Evolutionary conservation across 2,113 vertebrate genomes (phyloP), one percentile per base, ranked within the genome.

Genomic region (Monopterus albus): DNA sequence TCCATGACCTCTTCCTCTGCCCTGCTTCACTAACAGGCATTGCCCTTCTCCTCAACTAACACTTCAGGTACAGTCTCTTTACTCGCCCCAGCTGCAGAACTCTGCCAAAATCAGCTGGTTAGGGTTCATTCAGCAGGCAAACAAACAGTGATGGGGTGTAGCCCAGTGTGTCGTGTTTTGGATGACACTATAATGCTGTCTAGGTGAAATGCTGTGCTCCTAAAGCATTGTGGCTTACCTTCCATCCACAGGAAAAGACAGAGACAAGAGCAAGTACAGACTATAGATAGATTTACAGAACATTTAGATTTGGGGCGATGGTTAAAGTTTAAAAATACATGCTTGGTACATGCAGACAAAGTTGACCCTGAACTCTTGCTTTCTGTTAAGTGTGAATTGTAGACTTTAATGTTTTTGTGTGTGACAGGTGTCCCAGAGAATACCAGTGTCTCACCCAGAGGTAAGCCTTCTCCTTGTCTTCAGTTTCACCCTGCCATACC

Each of bases 391-490:
- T 70, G 3, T 51, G 89, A 85, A 91, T n/a, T 90, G 73, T 95
- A 87, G 92, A 87, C 49, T 63, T 69, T 81, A 46, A 88, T 85
- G 5, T 66, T 5, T 94, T 65, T 94, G 84, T 93, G 23, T 58
- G 45, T 86, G 49, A 68, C 91, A 96, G 96, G 95, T 90, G 90
- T 85, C 81, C 82, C 90, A 88, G 95, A 96, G 89, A 91, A 88
- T 87, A 84, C 93, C 79, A 92, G 85, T 82, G 72, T 95, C 88
- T 93, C 94, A 73, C 89, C 95, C 86, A 93, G 95, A 96, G 96
- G 96, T 97, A 92, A 96, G 96, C 91, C 79, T 29, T 75, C 79
- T 15, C 35, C 57, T 75, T 20, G 20, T 51, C 38, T 5, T 28
- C 25, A 38, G 51, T 52, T 43, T 42, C 7, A 35, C 42, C 33